Base-by-base conservation (phyloP, 2,888 invertebrate species). In the Hydriomena furcata region DNA sequence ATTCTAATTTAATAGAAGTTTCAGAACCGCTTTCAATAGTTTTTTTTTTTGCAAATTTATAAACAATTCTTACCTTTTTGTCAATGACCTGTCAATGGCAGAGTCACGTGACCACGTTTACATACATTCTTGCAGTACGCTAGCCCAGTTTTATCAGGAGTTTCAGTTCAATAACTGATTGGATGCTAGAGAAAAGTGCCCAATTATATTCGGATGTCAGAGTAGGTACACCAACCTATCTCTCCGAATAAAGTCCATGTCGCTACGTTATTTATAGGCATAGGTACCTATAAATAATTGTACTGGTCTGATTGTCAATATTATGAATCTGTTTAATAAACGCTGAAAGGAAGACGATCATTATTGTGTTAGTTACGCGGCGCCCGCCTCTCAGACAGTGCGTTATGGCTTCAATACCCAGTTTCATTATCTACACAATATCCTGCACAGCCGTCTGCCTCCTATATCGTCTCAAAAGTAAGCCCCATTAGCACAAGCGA, bases 391-490 rank as follows among this genome's bases (percentile, higher is more conserved):
- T 34, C 43, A 20, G 30, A 32, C 38, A 23, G 32, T 54, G 40
- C 44, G 57, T 34, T 35, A 67, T 63, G 63, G 34, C 40, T 12
- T 32, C 38, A 13, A 45, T 51, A 31, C 5, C 31, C 28, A 28
- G 36, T 34, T 49, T 24, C 52, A 38, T 51, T 59, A 44, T 44
- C 25, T 52, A 47, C 44, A 27, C 13, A 5, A 12, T 44, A 24
- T 38, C 44, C 35, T 45, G 57, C 5, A 37, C 41, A 20, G 36
- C 45, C 13, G 36, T 58, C 52, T 47, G 43, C 45, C 27, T 55
- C 11, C 17, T 58, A 21, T 52, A 40, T 31, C 43, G 35, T 1
- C 36, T 56, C 24, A 64, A 61, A 64, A 42, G 66, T 69, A 60
- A 66, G 70, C 23, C 8, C 10, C 10, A 25, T 58, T 49, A 36